Conservation (phyloP, 2,797 vertebrate genomes). For the Lindbergichthys nudifrons region DNA sequence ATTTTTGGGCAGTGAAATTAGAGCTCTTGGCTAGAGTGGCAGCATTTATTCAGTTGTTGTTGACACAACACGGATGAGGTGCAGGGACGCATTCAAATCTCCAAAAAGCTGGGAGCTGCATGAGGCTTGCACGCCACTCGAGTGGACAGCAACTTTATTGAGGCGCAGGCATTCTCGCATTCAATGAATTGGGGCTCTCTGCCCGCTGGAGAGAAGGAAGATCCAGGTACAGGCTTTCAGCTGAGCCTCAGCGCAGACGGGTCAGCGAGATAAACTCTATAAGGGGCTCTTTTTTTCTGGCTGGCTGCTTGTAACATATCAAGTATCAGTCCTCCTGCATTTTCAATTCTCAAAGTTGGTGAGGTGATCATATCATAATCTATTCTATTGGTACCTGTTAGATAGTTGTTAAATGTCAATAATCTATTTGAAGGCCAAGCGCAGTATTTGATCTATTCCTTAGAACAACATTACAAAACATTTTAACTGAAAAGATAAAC, state of each 20-base stretch:
- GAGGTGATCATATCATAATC: conserved; percentile 52
- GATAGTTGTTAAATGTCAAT: conserved; percentile 35
- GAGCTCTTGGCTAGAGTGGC: conserved; percentile 58
- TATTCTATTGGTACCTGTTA: conserved; percentile 57
- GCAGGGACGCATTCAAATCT: conserved; percentile 52
- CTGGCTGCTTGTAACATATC: conserved; percentile 63
- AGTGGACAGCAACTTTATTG: conserved; percentile 70
- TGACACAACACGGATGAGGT: conserved; percentile 71
- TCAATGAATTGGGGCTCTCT: conserved; percentile 70
- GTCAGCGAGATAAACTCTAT: conserved; percentile 62
- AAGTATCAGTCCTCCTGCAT: conserved; percentile 48
- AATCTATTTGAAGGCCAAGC: conserved; percentile 30
- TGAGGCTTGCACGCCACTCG: conserved; percentile 47
- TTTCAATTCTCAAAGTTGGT: conserved; percentile 51
- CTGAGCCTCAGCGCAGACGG: conserved; percentile 56
- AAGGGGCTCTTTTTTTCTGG: conserved; percentile 54
- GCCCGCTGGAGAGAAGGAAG: conserved; percentile 60
- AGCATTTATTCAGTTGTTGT: conserved; percentile 66
- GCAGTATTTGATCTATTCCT: conserved; percentile 20
- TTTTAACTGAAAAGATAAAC: conserved; percentile 25
- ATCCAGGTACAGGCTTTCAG: conserved; percentile 62
- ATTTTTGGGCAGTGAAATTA: conserved; percentile 60
- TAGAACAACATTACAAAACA: neutral
- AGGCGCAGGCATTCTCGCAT: conserved; percentile 77
- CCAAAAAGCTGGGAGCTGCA: conserved; percentile 58